Evolutionary conservation across 2,113 vertebrate genomes (phyloP).

Genomic region (Carassius auratus): DNA sequence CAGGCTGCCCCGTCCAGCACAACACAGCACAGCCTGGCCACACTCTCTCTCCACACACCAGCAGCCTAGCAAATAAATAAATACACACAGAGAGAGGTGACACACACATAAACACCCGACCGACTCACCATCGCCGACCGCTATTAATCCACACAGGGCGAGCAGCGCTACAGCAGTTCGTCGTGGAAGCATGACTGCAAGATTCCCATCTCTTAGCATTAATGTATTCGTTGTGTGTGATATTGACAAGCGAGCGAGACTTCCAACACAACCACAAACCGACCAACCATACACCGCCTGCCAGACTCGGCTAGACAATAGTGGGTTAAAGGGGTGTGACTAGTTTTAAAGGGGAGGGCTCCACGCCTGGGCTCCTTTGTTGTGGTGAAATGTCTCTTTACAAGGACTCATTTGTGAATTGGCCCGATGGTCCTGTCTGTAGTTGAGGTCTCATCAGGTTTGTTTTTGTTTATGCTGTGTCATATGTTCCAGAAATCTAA

Average conservation of each 20-base stretch:
- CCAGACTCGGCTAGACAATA: constrained; percentile 57
- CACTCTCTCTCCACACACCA: constrained; percentile 43
- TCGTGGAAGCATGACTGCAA: constrained; percentile 73
- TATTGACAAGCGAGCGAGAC: constrained; percentile 68
- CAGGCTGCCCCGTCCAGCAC: constrained; percentile 67
- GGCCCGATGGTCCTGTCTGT: background rate
- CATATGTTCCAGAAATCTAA: background rate
- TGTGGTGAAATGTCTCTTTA: constrained; percentile 51
- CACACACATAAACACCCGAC: constrained; percentile 47
- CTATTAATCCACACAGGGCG: constrained; percentile 67
- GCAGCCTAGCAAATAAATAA: constrained; percentile 52
- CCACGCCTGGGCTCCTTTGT: constrained; percentile 51
- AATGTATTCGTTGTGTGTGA: constrained; percentile 66
- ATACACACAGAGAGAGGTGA: constrained; percentile 68
- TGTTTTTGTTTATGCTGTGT: background rate
- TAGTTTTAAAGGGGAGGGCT: constrained; percentile 70
- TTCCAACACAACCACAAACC: constrained; percentile 73
- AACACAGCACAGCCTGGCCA: constrained; percentile 46
- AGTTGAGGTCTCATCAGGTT: background rate
- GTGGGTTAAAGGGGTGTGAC: constrained; percentile 74
- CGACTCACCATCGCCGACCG: constrained; percentile 73
- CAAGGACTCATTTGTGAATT: constrained; percentile 27
- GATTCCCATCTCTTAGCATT: constrained; percentile 76
- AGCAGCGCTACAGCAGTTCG: constrained; percentile 64
- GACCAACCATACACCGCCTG: constrained; percentile 57